Conservation (phyloP, 2,888 invertebrate species). For the Melieria crassipennis region DNA sequence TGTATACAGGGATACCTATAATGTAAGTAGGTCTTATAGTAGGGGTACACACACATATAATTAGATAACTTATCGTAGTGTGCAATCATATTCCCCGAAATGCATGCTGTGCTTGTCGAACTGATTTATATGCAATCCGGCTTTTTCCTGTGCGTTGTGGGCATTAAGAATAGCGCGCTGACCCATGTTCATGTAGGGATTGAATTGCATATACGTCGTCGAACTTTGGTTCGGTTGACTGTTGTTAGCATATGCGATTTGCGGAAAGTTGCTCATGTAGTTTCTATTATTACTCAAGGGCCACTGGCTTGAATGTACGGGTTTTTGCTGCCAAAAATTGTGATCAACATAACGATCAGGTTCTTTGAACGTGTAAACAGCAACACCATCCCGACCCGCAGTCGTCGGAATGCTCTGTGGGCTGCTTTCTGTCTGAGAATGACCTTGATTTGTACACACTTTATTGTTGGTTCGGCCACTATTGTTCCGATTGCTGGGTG, state of each 20-base stretch:
- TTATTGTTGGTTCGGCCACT: slow-evolving; percentile 43
- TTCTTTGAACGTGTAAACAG: slow-evolving; percentile 39
- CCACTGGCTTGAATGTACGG: slow-evolving; percentile 41
- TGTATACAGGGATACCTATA: too few relatives aligned
- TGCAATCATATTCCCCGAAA: slow-evolving; percentile 44
- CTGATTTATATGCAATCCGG: slow-evolving; percentile 39
- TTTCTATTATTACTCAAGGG: slow-evolving; percentile 36
- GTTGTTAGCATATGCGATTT: slow-evolving; percentile 44
- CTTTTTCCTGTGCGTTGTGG: slow-evolving; percentile 34
- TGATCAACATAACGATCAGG: slow-evolving; percentile 49
- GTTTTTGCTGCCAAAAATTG: slow-evolving; percentile 52
- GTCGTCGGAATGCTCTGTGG: slow-evolving; percentile 50
- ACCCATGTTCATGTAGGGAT: slow-evolving; percentile 47
- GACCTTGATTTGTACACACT: slow-evolving; percentile 19
- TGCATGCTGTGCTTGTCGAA: slow-evolving; percentile 38
- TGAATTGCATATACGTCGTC: slow-evolving; percentile 44
- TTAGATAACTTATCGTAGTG: slow-evolving; percentile 39
- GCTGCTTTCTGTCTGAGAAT: slow-evolving; percentile 49
- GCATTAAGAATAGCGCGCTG: slow-evolving; percentile 50
- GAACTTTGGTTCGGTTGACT: slow-evolving; percentile 52
- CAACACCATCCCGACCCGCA: slow-evolving; percentile 44
- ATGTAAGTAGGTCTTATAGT: too few relatives aligned
- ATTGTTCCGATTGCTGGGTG: slow-evolving; percentile 24
- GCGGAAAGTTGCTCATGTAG: slow-evolving; percentile 39
- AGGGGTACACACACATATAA: not conserved